Evolutionary conservation across 2,888 invertebrate species (phyloP), one percentile per base, ranked within the genome.

Genomic region (Melinaea menophilus): DNA sequence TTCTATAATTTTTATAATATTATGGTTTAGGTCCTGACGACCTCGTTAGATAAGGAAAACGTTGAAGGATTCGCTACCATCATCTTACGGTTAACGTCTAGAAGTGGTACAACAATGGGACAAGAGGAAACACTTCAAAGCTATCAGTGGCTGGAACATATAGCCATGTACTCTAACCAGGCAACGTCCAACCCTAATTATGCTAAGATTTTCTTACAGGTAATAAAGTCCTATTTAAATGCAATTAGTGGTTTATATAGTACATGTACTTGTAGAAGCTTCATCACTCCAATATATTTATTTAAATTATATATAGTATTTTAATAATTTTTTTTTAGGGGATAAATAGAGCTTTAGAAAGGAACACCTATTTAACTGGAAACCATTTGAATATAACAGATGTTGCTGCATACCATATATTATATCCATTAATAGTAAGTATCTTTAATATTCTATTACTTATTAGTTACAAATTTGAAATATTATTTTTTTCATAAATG

Each of bases 81-180:
- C 62, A 79, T 93, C 12, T 79, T 90, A 45, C 77, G 79, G 55
- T 73, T 93, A 66, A 88, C 88, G 0, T 78, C 80, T 1, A 90
- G 90, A 73, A 91, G 86, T 55, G 84, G 84, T 22, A 68, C 68
- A 1, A 73, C 79, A 11, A 78, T 87, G 70, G 91, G 81, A 63
- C 80, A 84, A 54, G 88, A 92, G 66, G 88, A 90, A 65, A 74
- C 69, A 62, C 76, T 91, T 3, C 81, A 90, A 34, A 83, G 91
- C 34, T 92, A 93, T 65, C 95, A 95, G 72, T 95, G 94, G 95
- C 79, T 95, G 45, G 95, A 95, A 75, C 93, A 93, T 75, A 88
- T 93, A 4, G 90, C 92, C 2, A 82, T 92, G 78, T 92, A 91
- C 76, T 83, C 88, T 3, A 91, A 92, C 73, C 91, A 92, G 74